A percentile compares a stretch with the other conserved stretches of the same genome.
Evolutionary conservation across 2,888 invertebrate species (phyloP).

Genomic region (Mesorhabditis spiculigera): DNA sequence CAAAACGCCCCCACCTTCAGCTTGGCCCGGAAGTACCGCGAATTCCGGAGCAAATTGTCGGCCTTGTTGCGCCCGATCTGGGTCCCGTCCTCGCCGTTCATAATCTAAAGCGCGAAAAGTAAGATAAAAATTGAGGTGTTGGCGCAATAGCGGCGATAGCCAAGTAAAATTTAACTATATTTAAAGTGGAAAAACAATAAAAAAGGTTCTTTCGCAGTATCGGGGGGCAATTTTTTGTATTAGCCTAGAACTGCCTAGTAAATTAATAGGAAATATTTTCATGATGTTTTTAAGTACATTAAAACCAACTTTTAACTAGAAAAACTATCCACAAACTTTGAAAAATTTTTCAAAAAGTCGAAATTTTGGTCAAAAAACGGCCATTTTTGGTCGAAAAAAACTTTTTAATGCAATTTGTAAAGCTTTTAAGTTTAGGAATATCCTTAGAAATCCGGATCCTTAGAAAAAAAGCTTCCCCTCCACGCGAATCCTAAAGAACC

Average conservation of each 20-base stretch:
- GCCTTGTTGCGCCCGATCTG: slow-evolving; percentile 38
- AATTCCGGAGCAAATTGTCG: slow-evolving; percentile 35
- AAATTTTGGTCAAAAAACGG: too few relatives aligned
- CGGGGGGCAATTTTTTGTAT: too few relatives aligned
- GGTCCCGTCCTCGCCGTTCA: slow-evolving; percentile 46
- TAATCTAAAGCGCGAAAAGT: slow-evolving; percentile 20
- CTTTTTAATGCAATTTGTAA: too few relatives aligned
- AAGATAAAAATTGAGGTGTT: neutral
- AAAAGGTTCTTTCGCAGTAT: too few relatives aligned
- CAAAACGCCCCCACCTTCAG: neutral
- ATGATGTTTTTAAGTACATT: neutral
- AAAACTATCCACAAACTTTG: too few relatives aligned
- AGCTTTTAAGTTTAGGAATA: too few relatives aligned
- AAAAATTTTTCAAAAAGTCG: too few relatives aligned
- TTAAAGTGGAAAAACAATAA: neutral
- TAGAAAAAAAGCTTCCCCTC: neutral
- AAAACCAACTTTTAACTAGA: neutral
- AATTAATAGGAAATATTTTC: too few relatives aligned
- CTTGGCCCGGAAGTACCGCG: slow-evolving; percentile 16
- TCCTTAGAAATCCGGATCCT: too few relatives aligned
- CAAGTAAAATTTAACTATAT: neutral
- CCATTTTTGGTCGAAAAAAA: too few relatives aligned
- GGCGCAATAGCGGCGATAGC: neutral
- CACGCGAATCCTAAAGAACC: neutral
- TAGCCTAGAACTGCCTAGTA: too few relatives aligned